Evolutionary conservation across 2,113 vertebrate species (phyloP).

Genomic region (Clarias magur): DNA sequence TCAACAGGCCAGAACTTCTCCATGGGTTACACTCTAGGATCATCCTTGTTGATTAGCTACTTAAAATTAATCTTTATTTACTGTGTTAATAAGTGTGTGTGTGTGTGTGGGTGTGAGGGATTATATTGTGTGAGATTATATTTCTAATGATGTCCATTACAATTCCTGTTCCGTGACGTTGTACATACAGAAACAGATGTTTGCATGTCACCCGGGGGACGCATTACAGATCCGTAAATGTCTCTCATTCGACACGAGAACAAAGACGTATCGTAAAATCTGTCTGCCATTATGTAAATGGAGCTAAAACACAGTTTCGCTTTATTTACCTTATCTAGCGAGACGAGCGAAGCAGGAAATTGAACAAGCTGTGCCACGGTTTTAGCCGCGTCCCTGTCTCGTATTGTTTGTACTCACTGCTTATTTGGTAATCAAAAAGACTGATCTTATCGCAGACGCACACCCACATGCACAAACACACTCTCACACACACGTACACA

Average conservation of each 20-base stretch:
- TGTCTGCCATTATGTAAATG: neutral
- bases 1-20: neutral
- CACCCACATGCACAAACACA: neutral
- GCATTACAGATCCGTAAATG: neutral
- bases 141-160: neutral
- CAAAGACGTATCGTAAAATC: neutral
- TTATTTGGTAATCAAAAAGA: conserved; percentile 32
- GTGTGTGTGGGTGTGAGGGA: neutral
- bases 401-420: conserved; percentile 25
- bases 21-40: neutral
- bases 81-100: neutral
- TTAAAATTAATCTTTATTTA: neutral
- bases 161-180: neutral
- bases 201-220: neutral
- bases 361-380: conserved; percentile 1
- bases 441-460: conserved; percentile 3
- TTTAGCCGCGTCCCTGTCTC: neutral
- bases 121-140: neutral
- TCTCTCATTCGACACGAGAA: neutral
- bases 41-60: too few relatives aligned
- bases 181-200: neutral
- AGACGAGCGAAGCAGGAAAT: conserved; percentile 34
- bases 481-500: conserved; percentile 6
- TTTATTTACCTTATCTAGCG: conserved; percentile 21
- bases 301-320: neutral